Percentiles rank a stretch among this genome's conserved stretches.
These are phyloP conservation scores for Noctua pronuba DNA, from an alignment of 2,888 invertebrate genomes.

Conservation along the genomic window DNA sequence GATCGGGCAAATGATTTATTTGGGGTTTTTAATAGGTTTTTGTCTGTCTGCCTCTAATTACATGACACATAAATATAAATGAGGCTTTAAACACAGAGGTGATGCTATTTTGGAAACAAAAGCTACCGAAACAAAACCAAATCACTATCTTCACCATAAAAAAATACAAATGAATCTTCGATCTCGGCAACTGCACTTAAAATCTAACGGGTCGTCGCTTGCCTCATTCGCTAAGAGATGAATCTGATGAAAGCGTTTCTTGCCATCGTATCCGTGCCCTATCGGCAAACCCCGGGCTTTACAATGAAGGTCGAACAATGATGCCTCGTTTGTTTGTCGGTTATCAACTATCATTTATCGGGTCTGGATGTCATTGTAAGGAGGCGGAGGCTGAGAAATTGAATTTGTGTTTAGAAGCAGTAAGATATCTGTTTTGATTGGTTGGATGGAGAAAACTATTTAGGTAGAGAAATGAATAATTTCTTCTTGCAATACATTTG, in stretches of 20 bases:
- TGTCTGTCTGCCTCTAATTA: neutral
- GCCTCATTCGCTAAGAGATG: conserved; percentile 37
- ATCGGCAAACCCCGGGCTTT: conserved; percentile 64
- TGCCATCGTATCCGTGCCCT: conserved; percentile 66
- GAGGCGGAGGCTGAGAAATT: conserved; percentile 34
- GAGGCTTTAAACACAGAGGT: neutral
- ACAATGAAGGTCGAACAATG: conserved; percentile 66
- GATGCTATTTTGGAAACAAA: conserved; percentile 1
- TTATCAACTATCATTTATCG: conserved; percentile 52
- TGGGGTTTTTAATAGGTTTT: neutral
- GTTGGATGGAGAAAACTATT: neutral
- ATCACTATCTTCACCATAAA: conserved; percentile 16
- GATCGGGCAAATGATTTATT: neutral
- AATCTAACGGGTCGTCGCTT: conserved; percentile 26
- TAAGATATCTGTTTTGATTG: neutral
- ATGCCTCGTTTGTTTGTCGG: conserved; percentile 41
- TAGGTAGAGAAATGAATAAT: neutral
- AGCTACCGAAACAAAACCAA: neutral
- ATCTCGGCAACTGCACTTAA: conserved; percentile 39
- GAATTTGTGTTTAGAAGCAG: conserved; percentile 33
- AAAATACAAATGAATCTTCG: conserved; percentile 8
- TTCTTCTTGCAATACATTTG: neutral
- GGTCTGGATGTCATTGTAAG: conserved; percentile 38
- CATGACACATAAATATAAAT: neutral
- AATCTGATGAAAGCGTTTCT: conserved; percentile 65